phyloP scores from a whole-genome alignment of 2,888 invertebrate genomes.

The Leptinotarsa tumamoca region DNA sequence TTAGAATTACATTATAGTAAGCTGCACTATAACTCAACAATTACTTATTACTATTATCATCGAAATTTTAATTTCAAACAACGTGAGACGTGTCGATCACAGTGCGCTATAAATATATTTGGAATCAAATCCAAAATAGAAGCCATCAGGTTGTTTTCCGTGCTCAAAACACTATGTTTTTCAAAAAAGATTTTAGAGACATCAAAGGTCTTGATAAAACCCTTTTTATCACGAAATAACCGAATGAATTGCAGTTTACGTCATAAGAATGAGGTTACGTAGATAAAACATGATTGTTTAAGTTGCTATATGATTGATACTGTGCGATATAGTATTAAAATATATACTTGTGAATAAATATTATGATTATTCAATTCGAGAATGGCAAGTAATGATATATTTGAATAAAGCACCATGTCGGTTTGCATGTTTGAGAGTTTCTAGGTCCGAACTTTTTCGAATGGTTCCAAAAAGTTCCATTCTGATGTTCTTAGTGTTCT shows the following conservation, averaged over 20 bases:
- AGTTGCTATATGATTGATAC: not conserved
- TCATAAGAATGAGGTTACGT: not conserved
- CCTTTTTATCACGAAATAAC: not conserved
- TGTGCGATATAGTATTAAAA: constrained; percentile 1
- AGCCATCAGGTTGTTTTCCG: not conserved
- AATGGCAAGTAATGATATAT: not conserved
- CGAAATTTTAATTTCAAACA: constrained; percentile 11
- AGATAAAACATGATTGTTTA: constrained; percentile 2
- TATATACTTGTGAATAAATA: not conserved
- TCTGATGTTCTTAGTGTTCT: not conserved
- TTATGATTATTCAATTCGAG: not conserved
- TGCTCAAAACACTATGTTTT: too few relatives aligned
- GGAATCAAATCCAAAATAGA: constrained; percentile 4
- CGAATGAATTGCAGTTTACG: not conserved
- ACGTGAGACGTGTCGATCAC: constrained; percentile 18
- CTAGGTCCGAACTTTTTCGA: not conserved
- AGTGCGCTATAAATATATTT: constrained; percentile 14
- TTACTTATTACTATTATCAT: constrained; percentile 15
- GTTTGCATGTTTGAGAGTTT: not conserved
- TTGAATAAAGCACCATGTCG: not conserved
- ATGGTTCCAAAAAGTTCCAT: not conserved
- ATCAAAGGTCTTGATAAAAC: too few relatives aligned
- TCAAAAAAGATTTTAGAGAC: too few relatives aligned
- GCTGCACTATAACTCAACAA: constrained; percentile 2
- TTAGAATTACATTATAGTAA: constrained; percentile 14